Base-by-base conservation (phyloP, 2,113 vertebrate species). In the Alethe diademata region DNA sequence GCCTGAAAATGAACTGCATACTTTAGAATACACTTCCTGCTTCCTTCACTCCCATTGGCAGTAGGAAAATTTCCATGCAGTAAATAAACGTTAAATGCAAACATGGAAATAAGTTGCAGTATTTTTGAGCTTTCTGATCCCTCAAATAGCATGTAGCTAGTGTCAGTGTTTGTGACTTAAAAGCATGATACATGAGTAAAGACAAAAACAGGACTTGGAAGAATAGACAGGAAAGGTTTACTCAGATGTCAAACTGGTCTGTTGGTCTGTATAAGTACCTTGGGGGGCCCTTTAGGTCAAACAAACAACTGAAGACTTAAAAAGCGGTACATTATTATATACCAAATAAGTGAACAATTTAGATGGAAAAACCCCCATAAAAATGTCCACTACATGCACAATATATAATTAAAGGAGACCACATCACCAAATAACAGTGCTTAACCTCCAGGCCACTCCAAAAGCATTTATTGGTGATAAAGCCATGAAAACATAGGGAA, bases 281-380 rank as follows among this genome's bases (percentile, higher is more conserved):
- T 23, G 5, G 24, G n/a, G 17, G 42, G 25, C 42, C 35, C 61
- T 82, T 54, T 42, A 74, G 35, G 13, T 45, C 42, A 67, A 58
- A 40, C 9, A 53, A 65, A 61, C 19, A 88, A 64, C 11, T n/a
- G 8, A 88, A 85, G 51, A 71, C 19, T 53, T 58, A 25, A 35
- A 92, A 76, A 66, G 4, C 9, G 5, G 7, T 25, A 50, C 10
- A 4, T 31, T 71, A 57, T 58, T 82, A 66, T 82, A 74, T 71
- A 62, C 7, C 18, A 56, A 90, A 16, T 26, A 78, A 65, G 11
- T 53, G 38, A 84, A 35, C 26, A 78, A 45, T 43, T 73, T 40
- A 53, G 31, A 54, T 19, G 40, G 4, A 2, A 42, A 60, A 80
- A 56, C 1, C 0, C 0, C 6, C 18, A 84, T 51, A 78, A 36